Evolutionary conservation across 2,113 vertebrate genomes (phyloP).

Genomic region (Chamaetylas fuelleborni): DNA sequence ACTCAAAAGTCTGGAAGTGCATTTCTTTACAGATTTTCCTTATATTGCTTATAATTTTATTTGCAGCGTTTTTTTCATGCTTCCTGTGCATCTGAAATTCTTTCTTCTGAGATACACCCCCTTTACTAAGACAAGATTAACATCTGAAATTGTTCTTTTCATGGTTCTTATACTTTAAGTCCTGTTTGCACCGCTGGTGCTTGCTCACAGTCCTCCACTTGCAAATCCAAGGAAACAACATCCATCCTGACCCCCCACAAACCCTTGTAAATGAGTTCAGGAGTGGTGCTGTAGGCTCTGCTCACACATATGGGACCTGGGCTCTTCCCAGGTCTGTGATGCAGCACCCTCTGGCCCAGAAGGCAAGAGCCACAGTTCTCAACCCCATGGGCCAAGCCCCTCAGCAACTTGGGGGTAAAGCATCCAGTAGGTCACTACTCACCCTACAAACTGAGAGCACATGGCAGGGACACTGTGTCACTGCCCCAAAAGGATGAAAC

Average conservation of each 20-base stretch:
- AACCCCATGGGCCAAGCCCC: rapidly evolving
- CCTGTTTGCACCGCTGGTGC: background rate
- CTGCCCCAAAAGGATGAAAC: background rate
- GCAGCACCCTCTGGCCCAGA: background rate
- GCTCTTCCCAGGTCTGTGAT: rapidly evolving
- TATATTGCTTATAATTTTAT: background rate
- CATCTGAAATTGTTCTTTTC: background rate
- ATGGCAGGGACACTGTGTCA: background rate
- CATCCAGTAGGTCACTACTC: background rate
- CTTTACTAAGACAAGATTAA: background rate
- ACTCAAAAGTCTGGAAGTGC: background rate
- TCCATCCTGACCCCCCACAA: background rate
- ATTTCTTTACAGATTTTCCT: background rate
- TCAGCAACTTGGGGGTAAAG: background rate
- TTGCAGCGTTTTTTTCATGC: background rate
- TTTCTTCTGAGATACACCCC: background rate
- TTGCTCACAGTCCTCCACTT: background rate
- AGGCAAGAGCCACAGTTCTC: rapidly evolving
- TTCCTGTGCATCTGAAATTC: background rate
- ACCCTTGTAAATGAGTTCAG: background rate
- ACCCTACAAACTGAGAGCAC: background rate
- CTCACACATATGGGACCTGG: background rate
- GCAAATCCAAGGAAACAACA: background rate
- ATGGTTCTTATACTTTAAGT: background rate
- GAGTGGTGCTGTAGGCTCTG: background rate